A percentile compares a stretch with the other conserved stretches of the same genome.
These are phyloP conservation scores for Antheraea yamamai DNA, from an alignment of 2,888 invertebrate genomes.

Conservation along the genomic window DNA sequence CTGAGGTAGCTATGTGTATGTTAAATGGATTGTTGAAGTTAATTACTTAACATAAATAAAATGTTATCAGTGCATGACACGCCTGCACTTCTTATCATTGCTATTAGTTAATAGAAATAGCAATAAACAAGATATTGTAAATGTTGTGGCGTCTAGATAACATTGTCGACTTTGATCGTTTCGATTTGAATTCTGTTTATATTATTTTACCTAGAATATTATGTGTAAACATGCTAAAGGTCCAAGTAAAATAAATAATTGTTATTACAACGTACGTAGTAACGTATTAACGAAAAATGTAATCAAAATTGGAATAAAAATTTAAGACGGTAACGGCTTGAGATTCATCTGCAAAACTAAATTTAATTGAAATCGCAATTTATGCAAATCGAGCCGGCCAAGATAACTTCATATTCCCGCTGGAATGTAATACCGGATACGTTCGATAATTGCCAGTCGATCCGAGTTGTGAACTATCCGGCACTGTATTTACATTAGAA, in stretches of 20 bases:
- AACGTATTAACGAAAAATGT: too few species aligned
- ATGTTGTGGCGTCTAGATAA: background rate
- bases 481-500: constrained; percentile 30
- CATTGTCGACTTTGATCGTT: background rate
- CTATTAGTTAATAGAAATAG: constrained; percentile 46
- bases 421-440: constrained; percentile 45
- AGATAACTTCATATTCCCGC: constrained; percentile 33
- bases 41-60: constrained; percentile 47
- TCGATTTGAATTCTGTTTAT: background rate
- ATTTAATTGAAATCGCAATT: constrained; percentile 48
- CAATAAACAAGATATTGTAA: background rate
- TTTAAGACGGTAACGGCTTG: constrained; percentile 30
- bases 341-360: constrained; percentile 30
- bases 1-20: constrained; percentile 20
- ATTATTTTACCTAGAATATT: background rate
- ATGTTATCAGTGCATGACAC: constrained; percentile 35
- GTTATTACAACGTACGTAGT: background rate
- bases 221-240: background rate
- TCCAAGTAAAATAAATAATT: background rate
- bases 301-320: constrained; percentile 11
- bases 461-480: constrained; percentile 28
- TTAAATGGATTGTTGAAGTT: constrained; percentile 31
- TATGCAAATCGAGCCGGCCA: constrained; percentile 44
- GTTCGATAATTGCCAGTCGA: constrained; percentile 44
- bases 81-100: constrained; percentile 27